Evolutionary conservation across 2,888 invertebrate genomes (phyloP).

Genomic region (Empis livida): DNA sequence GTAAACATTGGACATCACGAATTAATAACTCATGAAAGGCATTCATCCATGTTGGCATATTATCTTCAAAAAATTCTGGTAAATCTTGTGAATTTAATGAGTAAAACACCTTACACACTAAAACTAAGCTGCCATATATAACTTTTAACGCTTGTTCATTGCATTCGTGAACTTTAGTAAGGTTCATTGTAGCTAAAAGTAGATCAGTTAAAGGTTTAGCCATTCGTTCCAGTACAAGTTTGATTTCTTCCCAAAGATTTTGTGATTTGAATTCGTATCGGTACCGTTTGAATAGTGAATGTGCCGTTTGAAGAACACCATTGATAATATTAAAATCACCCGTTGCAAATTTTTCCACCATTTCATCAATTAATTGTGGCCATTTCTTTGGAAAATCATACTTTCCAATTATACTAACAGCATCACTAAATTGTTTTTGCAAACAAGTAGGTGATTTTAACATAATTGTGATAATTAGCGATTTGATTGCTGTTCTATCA

Average conservation of each 20-base stretch:
- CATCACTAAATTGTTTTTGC: slow-evolving; percentile 90
- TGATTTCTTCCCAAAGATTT: slow-evolving; percentile 91
- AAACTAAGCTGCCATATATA: slow-evolving; percentile 76
- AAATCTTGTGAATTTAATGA: slow-evolving; percentile 95
- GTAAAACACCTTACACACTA: slow-evolving; percentile 91
- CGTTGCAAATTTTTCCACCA: slow-evolving; percentile 83
- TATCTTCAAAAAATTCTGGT: slow-evolving; percentile 98
- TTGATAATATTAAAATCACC: slow-evolving; percentile 92
- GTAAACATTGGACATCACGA: slow-evolving; percentile 60
- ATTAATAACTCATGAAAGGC: slow-evolving; percentile 73
- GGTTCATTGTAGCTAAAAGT: slow-evolving; percentile 75
- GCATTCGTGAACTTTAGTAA: slow-evolving; percentile 62
- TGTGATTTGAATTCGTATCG: slow-evolving; percentile 93
- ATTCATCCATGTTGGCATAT: slow-evolving; percentile 91
- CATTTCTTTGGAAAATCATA: slow-evolving; percentile 95
- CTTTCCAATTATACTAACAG: slow-evolving; percentile 90
- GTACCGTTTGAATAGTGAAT: slow-evolving; percentile 93
- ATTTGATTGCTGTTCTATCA: slow-evolving; percentile 72
- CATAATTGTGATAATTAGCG: slow-evolving; percentile 83
- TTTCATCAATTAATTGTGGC: slow-evolving; percentile 83
- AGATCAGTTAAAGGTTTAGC: slow-evolving; percentile 89
- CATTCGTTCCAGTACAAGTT: slow-evolving; percentile 86
- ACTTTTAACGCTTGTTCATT: slow-evolving; percentile 71
- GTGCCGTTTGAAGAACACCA: slow-evolving; percentile 87
- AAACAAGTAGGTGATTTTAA: slow-evolving; percentile 78